Conservation (phyloP, 2,797 vertebrate genomes). For the Sebastolobus altivelis region DNA sequence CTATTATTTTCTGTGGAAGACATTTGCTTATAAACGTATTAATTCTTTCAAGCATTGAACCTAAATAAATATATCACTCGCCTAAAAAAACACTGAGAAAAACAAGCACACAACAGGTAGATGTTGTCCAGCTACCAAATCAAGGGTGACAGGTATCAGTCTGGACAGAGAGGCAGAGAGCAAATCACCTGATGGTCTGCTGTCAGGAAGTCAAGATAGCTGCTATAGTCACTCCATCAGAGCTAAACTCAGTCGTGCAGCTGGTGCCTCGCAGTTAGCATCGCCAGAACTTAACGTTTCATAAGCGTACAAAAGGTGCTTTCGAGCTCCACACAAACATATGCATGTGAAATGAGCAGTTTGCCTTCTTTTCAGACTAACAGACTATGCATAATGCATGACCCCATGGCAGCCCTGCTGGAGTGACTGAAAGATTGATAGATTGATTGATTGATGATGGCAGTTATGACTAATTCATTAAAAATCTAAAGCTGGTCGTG, state of each 20-base stretch:
- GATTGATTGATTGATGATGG: conserved; percentile 84
- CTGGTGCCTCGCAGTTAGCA: conserved; percentile 40
- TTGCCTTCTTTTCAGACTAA: conserved; percentile 62
- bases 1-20: not conserved
- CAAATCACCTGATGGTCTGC: conserved; percentile 28
- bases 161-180: conserved; percentile 6
- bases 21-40: not conserved
- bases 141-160: conserved; percentile 22
- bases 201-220: conserved; percentile 39
- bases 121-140: conserved; percentile 9
- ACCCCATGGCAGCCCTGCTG: conserved; percentile 50
- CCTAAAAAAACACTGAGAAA: not conserved
- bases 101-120: not conserved
- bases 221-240: conserved; percentile 32
- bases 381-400: conserved; percentile 79
- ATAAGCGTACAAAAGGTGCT: conserved; percentile 55
- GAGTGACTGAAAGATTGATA: conserved; percentile 76
- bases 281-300: conserved; percentile 41
- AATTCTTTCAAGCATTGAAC: not conserved
- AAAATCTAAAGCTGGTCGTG: conserved; percentile 66
- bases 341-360: conserved; percentile 74
- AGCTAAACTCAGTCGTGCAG: conserved; percentile 31
- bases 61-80: not conserved
- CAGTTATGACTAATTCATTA: conserved; percentile 85
- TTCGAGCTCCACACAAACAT: conserved; percentile 50